Percentiles rank a stretch among this genome's conserved stretches.
phyloP scores from a whole-genome alignment of 2,113 vertebrate genomes.

The Archocentrus centrarchus region DNA sequence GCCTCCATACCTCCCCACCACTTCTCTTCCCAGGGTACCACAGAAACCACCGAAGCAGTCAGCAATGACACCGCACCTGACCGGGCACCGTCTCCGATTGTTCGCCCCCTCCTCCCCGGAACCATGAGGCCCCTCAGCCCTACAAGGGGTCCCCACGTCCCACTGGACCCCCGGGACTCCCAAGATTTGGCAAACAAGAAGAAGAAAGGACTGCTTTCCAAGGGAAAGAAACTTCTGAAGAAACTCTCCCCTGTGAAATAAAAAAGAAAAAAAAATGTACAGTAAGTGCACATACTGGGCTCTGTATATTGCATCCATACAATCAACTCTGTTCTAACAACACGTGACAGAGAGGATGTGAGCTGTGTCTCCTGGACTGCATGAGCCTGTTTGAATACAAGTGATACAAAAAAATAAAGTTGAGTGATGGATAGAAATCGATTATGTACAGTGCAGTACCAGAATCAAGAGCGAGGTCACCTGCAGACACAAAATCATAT shows the following conservation, averaged over 20 bases:
- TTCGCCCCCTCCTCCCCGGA: conserved; percentile 84
- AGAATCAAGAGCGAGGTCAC: conserved; percentile 55
- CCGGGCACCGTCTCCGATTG: conserved; percentile 90
- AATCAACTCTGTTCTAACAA: conserved; percentile 62
- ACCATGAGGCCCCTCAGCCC: conserved; percentile 90
- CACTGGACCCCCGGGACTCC: conserved; percentile 74
- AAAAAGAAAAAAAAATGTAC: conserved; percentile 18
- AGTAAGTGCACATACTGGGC: conserved; percentile 38
- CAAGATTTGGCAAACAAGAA: conserved; percentile 93
- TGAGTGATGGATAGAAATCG: conserved; percentile 47
- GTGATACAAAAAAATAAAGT: conserved; percentile 46
- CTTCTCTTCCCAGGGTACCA: conserved; percentile 85
- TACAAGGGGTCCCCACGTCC: conserved; percentile 70
- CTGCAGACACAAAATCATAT: conserved; percentile 51
- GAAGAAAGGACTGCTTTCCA: conserved; percentile 98
- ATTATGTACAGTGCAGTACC: conserved; percentile 72
- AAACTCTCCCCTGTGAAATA: conserved; percentile 88
- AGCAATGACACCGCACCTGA: conserved; percentile 85
- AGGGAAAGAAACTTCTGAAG: conserved; percentile 97
- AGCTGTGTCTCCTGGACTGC: conserved; percentile 42
- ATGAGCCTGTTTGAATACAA: conserved; percentile 57
- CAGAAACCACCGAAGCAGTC: conserved; percentile 77
- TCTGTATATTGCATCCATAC: conserved; percentile 68
- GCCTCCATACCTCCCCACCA: conserved; percentile 67
- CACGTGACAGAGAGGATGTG: conserved; percentile 45